Evolutionary conservation across 2,888 invertebrate genomes (phyloP), one percentile per base, ranked within the genome.

Genomic region (Sepiola atlantica): DNA sequence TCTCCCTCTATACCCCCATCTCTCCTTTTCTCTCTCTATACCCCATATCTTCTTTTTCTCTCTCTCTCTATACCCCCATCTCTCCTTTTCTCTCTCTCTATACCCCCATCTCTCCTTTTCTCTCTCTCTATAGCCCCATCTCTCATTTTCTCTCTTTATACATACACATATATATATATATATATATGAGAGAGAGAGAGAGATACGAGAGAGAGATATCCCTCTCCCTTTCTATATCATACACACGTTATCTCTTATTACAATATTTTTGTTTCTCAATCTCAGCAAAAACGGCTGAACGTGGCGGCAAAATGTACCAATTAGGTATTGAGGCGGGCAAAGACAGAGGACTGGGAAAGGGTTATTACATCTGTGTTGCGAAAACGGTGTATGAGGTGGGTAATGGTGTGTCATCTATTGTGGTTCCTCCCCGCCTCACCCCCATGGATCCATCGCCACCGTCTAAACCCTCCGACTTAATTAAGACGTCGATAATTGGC

Each of bases 401-500:
- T 2, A 18, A n/a, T 77, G 77, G n/a, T n/a, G 32, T 28, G n/a
- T 77, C 77, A 77, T 77, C 77, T 32, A 77, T 77, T 77, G 77
- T 77, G 32, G 32, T 18, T 77, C 14, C n/a, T 77, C 16, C 32
- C n/a, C 77, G n/a, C 4, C 77, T 14, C n/a, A 14, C 10, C n/a
- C 77, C 77, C 77, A 1, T 77, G 14, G n/a, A 32, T n/a, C 12
- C n/a, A n/a, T 0, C n/a, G 12, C 77, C n/a, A 16, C n/a, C 12
- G 1, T 32, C 1, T 32, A n/a, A 77, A 14, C n/a, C 14, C 61
- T 12, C 77, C 28, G 77, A 77, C 77, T 77, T 77, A 77, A 77
- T 77, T 77, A 77, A 77, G 77, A n/a, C 77, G 77, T 77, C 77
- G 77, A n/a, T 77, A 77, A 77, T 77, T 77, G 77, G 77, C 32